Evolutionary conservation across 2,888 invertebrate species (phyloP).

Genomic region (Alloplasta piceator): DNA sequence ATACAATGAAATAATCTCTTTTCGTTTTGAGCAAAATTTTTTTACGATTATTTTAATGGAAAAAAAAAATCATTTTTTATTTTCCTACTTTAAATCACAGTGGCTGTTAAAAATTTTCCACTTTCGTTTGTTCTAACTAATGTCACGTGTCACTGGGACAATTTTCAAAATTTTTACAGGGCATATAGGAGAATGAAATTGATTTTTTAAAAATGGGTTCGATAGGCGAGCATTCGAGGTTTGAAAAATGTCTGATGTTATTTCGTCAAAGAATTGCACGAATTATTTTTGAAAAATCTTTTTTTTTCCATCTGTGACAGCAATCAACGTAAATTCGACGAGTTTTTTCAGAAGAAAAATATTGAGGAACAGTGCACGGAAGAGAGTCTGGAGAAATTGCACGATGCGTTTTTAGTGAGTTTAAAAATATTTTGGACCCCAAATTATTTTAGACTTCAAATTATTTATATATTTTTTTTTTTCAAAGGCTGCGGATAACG

Average conservation of each 20-base stretch:
- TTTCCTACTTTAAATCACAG: conserved; percentile 9
- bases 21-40: no score
- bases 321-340: conserved; percentile 66
- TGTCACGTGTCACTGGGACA: background rate
- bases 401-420: conserved; percentile 73
- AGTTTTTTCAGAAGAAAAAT: conserved; percentile 69
- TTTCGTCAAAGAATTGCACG: background rate
- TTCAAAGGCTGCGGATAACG: conserved; percentile 66
- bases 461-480: background rate
- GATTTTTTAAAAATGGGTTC: conserved; percentile 38
- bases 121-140: conserved; percentile 36
- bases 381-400: conserved; percentile 72
- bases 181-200: conserved; percentile 5
- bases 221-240: conserved; percentile 48
- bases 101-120: conserved; percentile 12
- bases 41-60: background rate
- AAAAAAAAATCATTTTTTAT: background rate
- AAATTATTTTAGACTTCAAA: background rate
- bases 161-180: conserved; percentile 39
- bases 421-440: background rate
- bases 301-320: conserved; percentile 57
- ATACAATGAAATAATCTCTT: no score
- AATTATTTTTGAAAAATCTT: background rate
- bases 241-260: background rate
- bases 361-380: conserved; percentile 73